A percentile compares a stretch with the other conserved stretches of the same genome.
Evolutionary conservation across 2,888 invertebrate genomes (phyloP).

Genomic region (Prenolepis imparis): DNA sequence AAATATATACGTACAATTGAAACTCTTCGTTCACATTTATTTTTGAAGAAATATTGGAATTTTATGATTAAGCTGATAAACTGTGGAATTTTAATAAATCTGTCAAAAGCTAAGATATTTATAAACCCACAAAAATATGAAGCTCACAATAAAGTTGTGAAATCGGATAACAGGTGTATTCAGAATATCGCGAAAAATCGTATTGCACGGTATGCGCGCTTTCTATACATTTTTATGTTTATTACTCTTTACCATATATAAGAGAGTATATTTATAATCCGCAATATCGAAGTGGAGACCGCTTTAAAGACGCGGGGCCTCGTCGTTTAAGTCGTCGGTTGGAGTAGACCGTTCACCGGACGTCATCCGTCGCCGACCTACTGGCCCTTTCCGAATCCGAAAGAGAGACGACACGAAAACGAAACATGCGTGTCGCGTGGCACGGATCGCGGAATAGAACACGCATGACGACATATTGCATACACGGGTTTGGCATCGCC

Average conservation of each 20-base stretch:
- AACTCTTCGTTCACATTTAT: neutral
- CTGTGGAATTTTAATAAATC: neutral
- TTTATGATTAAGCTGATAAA: neutral
- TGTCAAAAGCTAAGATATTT: neutral
- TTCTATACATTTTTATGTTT: neutral
- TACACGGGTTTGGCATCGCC: constrained; percentile 71
- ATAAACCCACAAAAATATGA: neutral
- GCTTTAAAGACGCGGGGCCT: neutral
- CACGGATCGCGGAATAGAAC: constrained; percentile 54
- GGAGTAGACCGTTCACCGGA: constrained; percentile 28
- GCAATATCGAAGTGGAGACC: neutral
- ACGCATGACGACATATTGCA: constrained; percentile 83
- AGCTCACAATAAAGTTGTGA: neutral
- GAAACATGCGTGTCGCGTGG: constrained; percentile 60
- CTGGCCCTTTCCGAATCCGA: constrained; percentile 37
- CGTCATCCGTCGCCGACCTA: constrained; percentile 45
- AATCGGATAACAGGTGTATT: neutral
- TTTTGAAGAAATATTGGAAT: neutral
- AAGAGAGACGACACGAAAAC: constrained; percentile 33
- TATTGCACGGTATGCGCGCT: neutral
- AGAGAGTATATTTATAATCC: neutral
- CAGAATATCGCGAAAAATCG: neutral
- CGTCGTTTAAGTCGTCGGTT: constrained; percentile 24
- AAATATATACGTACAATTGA: neutral
- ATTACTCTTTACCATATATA: neutral